Evolutionary conservation across 2,113 vertebrate species (phyloP), one percentile per base, ranked within the genome.

Genomic region (Stegostoma tigrinum): DNA sequence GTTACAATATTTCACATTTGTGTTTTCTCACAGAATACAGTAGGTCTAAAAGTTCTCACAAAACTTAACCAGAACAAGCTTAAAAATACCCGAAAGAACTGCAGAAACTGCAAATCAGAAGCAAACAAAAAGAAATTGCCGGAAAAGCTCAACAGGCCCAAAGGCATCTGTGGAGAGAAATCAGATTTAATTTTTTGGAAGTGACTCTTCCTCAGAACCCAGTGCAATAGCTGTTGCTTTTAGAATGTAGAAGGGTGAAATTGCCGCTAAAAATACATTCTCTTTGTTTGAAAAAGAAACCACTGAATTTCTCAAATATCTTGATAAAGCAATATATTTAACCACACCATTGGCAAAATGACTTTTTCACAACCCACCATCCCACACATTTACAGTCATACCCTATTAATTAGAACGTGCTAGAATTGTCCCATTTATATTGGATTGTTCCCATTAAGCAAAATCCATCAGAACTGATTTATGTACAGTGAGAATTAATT

Each of bases 371-470:
- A 95, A 52, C 42, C 68, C 70, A 70, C 94, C 15, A 30, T 52
- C 68, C 94, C 1, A 72, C 27, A 72, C 67, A n/a, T 75, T 95
- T 95, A 52, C 94, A 95, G 94, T 30, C 94, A 52, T 30, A 95
- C 6, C 68, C 94, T 95, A 95, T 95, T 95, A 95, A 95, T 95
- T 95, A 95, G 67, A 48, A 95, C 45, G 67, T 24, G 68, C 94
- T 72, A 6, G 94, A 95, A 70, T 95, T 95, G 42, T 95, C 68
- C 94, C 94, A 95, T 95, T 90, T 95, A 95, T 64, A 38, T 95
- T 72, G 72, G 68, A 95, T 95, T 95, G 68, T 95, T 95, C 94
- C 94, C 94, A 95, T 95, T 95, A 95, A 95, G 68, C 94, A 95
- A 95, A 95, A 70, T 95, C 94, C 94, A 95, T 95, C 94, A 95